A percentile compares a stretch with the other conserved stretches of the same genome.
Conservation (phyloP, 1,140 invertebrate genomes). For the Temnothorax nylanderi region DNA sequence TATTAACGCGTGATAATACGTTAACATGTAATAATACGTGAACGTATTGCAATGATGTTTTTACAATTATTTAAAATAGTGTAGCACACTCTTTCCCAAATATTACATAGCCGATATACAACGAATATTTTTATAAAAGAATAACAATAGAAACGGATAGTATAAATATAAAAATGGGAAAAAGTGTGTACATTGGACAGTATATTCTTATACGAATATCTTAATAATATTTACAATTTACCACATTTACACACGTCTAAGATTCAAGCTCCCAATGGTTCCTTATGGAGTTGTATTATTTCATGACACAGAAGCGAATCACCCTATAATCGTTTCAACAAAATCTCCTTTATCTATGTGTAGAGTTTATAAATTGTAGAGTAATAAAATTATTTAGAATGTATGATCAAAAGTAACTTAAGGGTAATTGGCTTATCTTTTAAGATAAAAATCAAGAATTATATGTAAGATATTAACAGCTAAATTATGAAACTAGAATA, state of each 20-base stretch:
- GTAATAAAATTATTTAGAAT: conserved; percentile 39
- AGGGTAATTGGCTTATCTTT: neutral
- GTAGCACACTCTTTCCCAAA: conserved; percentile 61
- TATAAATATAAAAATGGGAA: conserved; percentile 55
- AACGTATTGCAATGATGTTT: conserved; percentile 33
- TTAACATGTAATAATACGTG: conserved; percentile 50
- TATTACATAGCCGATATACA: conserved; percentile 11
- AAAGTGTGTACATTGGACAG: conserved; percentile 36
- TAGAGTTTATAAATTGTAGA: neutral
- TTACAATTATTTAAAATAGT: conserved; percentile 47
- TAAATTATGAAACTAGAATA: conserved; percentile 57
- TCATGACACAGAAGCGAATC: conserved; percentile 40
- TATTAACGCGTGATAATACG: neutral
- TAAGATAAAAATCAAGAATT: neutral
- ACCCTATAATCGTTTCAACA: conserved; percentile 17
- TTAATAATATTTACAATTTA: conserved; percentile 70
- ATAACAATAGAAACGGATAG: conserved; percentile 40
- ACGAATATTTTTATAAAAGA: conserved; percentile 52
- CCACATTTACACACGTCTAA: conserved; percentile 50
- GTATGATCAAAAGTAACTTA: conserved; percentile 16
- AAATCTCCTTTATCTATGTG: neutral
- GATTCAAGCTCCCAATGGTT: conserved; percentile 65
- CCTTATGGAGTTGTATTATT: conserved; percentile 62
- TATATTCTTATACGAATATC: conserved; percentile 50
- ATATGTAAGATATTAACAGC: neutral